Base-by-base conservation (phyloP, 2,797 vertebrate species). In the Luscinia megarhynchos region DNA sequence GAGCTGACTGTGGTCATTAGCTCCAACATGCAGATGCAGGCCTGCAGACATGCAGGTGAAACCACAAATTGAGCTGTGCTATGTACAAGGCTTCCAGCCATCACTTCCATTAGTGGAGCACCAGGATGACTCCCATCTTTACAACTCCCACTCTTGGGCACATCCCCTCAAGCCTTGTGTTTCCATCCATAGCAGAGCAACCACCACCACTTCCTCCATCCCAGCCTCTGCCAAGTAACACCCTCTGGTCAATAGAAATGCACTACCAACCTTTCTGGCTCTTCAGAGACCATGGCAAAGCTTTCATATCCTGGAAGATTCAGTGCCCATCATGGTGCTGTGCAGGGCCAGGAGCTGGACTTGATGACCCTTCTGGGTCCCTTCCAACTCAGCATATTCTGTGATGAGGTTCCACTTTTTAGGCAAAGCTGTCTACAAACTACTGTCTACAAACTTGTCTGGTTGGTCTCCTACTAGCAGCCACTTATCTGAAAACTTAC, bases 381-480 rank as follows among this genome's bases (percentile, higher is more conserved):
- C 36, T 78, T 70, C 32, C 27, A 63, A 2, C 15, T 63, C 58
- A 36, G 19, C 10, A 23, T 9, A 11, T 43, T 70, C 50, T 36
- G 36, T 27, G 6, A 50, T 27, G 9, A 34, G 11, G 13, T 18
- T 50, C 24, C 20, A 45, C 29, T 50, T 64, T 72, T 54, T 26
- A 54, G 27, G 4, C 32, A 66, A 5, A 66, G 10, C 13, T 50
- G 48, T 50, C 48, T 26, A 50, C 24, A 50, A 50, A 26, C 48
- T 14, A 1, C 29, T 18, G 20, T 51, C 34, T 8, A 11, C 36
- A 66, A 34, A 20, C 29, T 27, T 40, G 18, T 2, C 29, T 26
- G 9, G 2, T 5, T 23, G 1, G 1, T 64, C 6, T 70, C 11
- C 45, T 24, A 4, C 9, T 4, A 18, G 6, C 12, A 68, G n/a